Base-by-base conservation (phyloP, 2,888 invertebrate genomes). In the Drosophila robusta region DNA sequence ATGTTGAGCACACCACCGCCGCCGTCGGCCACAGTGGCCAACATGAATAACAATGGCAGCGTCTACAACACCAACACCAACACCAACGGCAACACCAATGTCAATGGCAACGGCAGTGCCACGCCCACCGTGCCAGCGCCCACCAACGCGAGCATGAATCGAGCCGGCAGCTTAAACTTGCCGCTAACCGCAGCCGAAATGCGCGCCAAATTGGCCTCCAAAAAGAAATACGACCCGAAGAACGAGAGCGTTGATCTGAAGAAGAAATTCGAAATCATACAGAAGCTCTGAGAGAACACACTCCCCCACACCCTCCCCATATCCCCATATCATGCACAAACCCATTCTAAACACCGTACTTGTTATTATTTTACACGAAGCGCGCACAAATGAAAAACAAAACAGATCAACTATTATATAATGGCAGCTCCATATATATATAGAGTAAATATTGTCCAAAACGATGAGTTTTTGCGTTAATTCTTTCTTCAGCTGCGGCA, bases 161-260 rank as follows among this genome's bases (percentile, higher is more conserved):
- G 81, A 41, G 74, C 85, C 9, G 93, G 93, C 68, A 80, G 87
- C 26, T 93, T 98, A 66, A 97, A 98, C 93, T 93, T 98, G 78
- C 96, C 95, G 89, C 97, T 97, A 96, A 97, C 97, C 66, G 98
- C 96, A n/a, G 97, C 97, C 46, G 97, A 98, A 93, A 95, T 98
- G 94, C 94, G 98, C 60, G 97, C 97, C 57, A 95, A 96, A 87
- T 93, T 98, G 78, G 96, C 97, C 50, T 95, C 96, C 66, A 96
- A 95, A 92, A 98, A 97, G 93, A 97, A 97, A 92, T 95, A 96
- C 91, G 97, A 98, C 92, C 97, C 98, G 42, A 97, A 97, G 93
- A 97, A 96, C 92, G 96, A 97, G 90, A 95, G 95, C 50, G 95
- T 98, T 93, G 97, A 97, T 93, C 95, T 98, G 91, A 96, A 96